A percentile compares a stretch with the other conserved stretches of the same genome.
Evolutionary conservation across 2,797 vertebrate genomes (phyloP).

Genomic region (Etheostoma perlongum): DNA sequence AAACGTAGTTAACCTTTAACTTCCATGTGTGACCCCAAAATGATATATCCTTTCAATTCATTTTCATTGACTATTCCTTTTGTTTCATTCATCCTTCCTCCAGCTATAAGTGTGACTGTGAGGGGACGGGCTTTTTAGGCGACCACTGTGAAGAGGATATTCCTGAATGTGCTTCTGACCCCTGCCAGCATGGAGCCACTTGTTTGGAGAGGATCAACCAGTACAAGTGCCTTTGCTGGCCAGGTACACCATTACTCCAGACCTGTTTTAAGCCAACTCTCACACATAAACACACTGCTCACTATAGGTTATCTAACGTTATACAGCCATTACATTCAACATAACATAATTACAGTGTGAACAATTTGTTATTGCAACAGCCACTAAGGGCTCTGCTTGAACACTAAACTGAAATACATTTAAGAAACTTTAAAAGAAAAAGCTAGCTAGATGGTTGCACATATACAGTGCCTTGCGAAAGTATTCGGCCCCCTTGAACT

Average conservation of each 20-base stretch:
- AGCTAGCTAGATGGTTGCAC: too few relatives aligned
- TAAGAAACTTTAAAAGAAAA: too few relatives aligned
- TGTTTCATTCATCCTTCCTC: not conserved
- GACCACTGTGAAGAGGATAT: conserved; percentile 89
- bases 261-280: not conserved
- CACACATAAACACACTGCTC: not conserved
- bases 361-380: too few relatives aligned
- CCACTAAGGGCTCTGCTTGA: not conserved
- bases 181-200: conserved; percentile 89
- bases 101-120: conserved; percentile 92
- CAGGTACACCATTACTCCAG: conserved; percentile 83
- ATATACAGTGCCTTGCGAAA: too few relatives aligned
- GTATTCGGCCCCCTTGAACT: too few relatives aligned
- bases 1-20: too few relatives aligned
- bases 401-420: not conserved
- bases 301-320: too few relatives aligned
- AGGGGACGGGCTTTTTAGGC: conserved; percentile 89
- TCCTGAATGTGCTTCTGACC: conserved; percentile 91
- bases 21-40: not conserved
- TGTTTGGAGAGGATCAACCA: conserved; percentile 89
- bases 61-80: not conserved
- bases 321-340: not conserved
- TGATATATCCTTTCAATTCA: not conserved
- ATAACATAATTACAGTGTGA: not conserved
- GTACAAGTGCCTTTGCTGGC: conserved; percentile 92